phyloP scores from a whole-genome alignment of 2,797 vertebrate species.

The Cryptoprocta ferox region DNA sequence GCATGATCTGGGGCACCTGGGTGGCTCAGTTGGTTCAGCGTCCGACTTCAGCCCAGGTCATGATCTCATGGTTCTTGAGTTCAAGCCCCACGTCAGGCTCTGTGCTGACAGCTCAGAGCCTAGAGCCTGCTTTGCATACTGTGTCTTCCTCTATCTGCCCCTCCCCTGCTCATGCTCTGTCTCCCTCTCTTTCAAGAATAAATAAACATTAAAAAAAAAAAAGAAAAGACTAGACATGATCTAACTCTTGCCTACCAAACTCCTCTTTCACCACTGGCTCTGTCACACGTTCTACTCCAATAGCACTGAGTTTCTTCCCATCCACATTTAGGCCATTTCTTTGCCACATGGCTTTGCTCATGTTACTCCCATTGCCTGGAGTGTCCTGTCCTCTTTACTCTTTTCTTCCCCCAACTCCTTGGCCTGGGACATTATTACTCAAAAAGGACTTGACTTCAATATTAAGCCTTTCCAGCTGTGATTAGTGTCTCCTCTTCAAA shows the following conservation, averaged over 20 bases:
- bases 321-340: background rate
- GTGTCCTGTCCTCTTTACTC: background rate
- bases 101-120: no score
- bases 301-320: background rate
- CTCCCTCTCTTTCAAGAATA: no score
- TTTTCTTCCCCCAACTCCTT: background rate
- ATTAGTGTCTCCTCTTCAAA: background rate
- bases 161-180: no score
- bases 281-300: background rate
- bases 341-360: background rate
- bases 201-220: no score
- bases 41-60: no score
- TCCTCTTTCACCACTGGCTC: background rate
- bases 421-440: slow-evolving; percentile 16
- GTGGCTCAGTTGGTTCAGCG: no score
- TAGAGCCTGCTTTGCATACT: no score
- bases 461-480: background rate
- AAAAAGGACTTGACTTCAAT: background rate
- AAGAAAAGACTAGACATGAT: background rate
- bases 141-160: no score
- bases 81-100: no score
- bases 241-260: background rate
- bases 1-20: background rate
- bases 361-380: background rate
- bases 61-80: no score